Evolutionary conservation across 2,888 invertebrate genomes (phyloP), one percentile per base, ranked within the genome.

Genomic region (Pedicia rivosa): DNA sequence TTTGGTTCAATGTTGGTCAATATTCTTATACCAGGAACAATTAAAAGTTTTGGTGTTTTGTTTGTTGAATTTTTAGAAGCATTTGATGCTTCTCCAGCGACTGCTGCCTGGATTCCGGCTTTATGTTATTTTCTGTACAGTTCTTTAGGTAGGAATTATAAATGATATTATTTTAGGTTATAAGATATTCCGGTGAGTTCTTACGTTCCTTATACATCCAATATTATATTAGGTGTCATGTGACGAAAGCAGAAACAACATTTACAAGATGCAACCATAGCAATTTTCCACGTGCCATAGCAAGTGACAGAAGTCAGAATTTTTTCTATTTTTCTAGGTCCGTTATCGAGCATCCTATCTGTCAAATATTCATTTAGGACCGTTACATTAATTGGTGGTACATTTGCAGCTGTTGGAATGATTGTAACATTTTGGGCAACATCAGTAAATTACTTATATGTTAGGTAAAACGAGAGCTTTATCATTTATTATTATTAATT

Each of bases 101-200:
- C 75, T 7, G 81, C 83, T 0, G 74, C 82, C 1, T 84, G 83
- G 66, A 82, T 87, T 47, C 84, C 84, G n/a, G 82, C 86, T 0
- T 58, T 87, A 6, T 86, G 86, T 52, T 87, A 87, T 55, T 87
- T 86, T 57, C 66, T 87, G 4, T 87, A 86, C 66, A 86, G 84
- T 58, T 86, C 86, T 46, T 66, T 86, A 53, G 86, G 86, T 84
- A 57, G 67, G 9, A 19, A 12, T 35, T n/a, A 20, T 17, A 20
- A 20, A 35, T 15, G 17, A 26, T 15, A n/a, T 22, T 34, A n/a
- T 19, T 16, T 16, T 13, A 22, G n/a, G n/a, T n/a, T n/a, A n/a
- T n/a, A n/a, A n/a, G n/a, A n/a, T n/a, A n/a, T n/a, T n/a, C n/a
- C n/a, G n/a, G n/a, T n/a, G n/a, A n/a, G n/a, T n/a, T n/a, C n/a